phyloP scores from a whole-genome alignment of 2,888 invertebrate genomes.

The Coenonympha glycerion region DNA sequence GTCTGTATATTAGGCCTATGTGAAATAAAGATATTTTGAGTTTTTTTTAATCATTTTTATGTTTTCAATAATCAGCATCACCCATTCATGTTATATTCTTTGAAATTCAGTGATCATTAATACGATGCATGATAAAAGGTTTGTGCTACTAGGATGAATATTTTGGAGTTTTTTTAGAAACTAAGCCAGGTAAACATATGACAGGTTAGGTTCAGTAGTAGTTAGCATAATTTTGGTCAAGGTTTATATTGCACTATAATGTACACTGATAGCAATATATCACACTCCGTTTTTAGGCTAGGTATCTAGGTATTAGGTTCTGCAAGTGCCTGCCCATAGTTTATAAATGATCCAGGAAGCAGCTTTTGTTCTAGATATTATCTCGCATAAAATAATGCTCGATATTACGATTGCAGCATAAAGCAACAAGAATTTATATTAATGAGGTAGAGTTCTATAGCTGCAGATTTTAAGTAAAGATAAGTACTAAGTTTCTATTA shows the following conservation, averaged over 20 bases:
- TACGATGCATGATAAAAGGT: too few relatives aligned
- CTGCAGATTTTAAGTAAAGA: not conserved
- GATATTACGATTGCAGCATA: not conserved
- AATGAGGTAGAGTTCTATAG: not conserved
- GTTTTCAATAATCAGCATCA: too few relatives aligned
- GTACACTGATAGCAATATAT: not conserved
- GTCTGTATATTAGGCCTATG: too few relatives aligned
- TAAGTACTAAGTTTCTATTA: too few relatives aligned
- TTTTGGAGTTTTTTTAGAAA: too few relatives aligned
- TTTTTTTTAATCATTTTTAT: too few relatives aligned
- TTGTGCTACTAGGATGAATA: too few relatives aligned
- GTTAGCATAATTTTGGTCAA: slow-evolving; percentile 1
- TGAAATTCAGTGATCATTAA: too few relatives aligned
- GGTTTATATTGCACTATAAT: not conserved
- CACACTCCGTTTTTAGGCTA: not conserved
- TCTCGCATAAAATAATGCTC: not conserved
- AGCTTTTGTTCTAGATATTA: not conserved
- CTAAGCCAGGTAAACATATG: not conserved
- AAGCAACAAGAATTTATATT: not conserved
- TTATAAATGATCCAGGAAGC: not conserved
- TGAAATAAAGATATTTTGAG: too few relatives aligned
- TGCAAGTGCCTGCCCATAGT: not conserved
- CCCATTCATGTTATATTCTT: too few relatives aligned
- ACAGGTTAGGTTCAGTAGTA: not conserved
- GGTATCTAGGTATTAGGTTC: not conserved